Evolutionary conservation across 2,888 invertebrate genomes (phyloP).

Genomic region (Pasiphila rectangulata): DNA sequence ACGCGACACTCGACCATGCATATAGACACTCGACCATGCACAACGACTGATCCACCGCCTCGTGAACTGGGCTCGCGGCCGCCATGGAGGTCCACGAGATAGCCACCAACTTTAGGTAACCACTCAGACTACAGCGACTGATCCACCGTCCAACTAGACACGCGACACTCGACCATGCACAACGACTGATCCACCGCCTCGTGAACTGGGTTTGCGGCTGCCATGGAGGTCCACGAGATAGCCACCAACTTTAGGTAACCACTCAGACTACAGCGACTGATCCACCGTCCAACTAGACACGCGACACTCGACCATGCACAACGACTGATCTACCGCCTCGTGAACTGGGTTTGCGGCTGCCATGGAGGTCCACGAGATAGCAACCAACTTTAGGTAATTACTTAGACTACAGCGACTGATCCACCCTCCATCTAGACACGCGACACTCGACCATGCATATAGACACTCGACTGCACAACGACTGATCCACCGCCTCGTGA

Average conservation of each 20-base stretch:
- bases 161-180: too few species aligned
- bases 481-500: not conserved
- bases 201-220: conserved; percentile 82
- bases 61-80: conserved; percentile 78
- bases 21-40: too few species aligned
- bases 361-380: conserved; percentile 98
- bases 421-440: too few species aligned
- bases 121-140: too few species aligned
- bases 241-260: conserved; percentile 88
- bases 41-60: not conserved
- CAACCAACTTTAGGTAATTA: conserved; percentile 86
- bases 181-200: not conserved
- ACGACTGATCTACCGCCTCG: not conserved
- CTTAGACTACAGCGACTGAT: too few species aligned
- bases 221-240: conserved; percentile 98
- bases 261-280: too few species aligned
- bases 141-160: too few species aligned
- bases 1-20: too few species aligned
- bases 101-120: conserved; percentile 89
- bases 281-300: too few species aligned
- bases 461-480: too few species aligned
- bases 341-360: conserved; percentile 84
- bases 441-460: too few species aligned
- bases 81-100: conserved; percentile 99
- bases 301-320: too few species aligned